Percentiles rank a stretch among this genome's conserved stretches.
Evolutionary conservation across 2,113 vertebrate species (phyloP).

Genomic region (Tauraco erythrolophus): DNA sequence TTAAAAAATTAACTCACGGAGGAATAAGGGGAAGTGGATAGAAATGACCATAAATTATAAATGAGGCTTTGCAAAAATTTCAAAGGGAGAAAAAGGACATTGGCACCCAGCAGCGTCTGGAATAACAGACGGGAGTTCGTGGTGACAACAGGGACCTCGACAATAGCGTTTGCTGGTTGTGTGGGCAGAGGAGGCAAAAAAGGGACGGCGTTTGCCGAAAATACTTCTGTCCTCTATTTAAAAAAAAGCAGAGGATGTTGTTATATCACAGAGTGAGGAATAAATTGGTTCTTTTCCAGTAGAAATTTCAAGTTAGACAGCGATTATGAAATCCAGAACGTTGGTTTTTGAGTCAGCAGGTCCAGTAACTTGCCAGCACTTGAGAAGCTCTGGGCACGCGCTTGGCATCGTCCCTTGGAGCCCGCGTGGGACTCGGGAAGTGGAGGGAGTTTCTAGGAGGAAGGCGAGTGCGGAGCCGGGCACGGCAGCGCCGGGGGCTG

Average conservation of each 20-base stretch:
- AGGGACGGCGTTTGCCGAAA: slow-evolving; percentile 47
- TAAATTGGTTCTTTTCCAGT: not conserved
- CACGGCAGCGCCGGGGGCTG: fast-evolving
- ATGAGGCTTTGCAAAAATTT: slow-evolving; percentile 44
- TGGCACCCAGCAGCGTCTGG: slow-evolving; percentile 55
- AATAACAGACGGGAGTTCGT: slow-evolving; percentile 52
- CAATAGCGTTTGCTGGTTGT: not conserved
- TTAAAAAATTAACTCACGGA: slow-evolving; percentile 13
- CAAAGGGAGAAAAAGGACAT: slow-evolving; percentile 52
- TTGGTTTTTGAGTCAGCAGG: not conserved
- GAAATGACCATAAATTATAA: slow-evolving; percentile 60
- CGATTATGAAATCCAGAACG: not conserved
- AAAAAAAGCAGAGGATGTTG: slow-evolving; percentile 44
- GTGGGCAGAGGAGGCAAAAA: slow-evolving; percentile 44
- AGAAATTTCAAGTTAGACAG: not conserved
- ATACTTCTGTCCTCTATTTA: slow-evolving; percentile 42
- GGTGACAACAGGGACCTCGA: not conserved
- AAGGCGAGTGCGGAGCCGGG: not conserved
- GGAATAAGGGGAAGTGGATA: slow-evolving; percentile 1
- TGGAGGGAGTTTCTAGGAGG: not conserved
- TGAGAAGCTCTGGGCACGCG: not conserved
- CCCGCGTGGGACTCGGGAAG: fast-evolving
- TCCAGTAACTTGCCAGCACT: not conserved
- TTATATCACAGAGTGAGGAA: slow-evolving; percentile 28
- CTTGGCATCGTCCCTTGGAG: fast-evolving